Evolutionary conservation across 2,113 vertebrate species (phyloP).

Genomic region (Marmota flaviventris): DNA sequence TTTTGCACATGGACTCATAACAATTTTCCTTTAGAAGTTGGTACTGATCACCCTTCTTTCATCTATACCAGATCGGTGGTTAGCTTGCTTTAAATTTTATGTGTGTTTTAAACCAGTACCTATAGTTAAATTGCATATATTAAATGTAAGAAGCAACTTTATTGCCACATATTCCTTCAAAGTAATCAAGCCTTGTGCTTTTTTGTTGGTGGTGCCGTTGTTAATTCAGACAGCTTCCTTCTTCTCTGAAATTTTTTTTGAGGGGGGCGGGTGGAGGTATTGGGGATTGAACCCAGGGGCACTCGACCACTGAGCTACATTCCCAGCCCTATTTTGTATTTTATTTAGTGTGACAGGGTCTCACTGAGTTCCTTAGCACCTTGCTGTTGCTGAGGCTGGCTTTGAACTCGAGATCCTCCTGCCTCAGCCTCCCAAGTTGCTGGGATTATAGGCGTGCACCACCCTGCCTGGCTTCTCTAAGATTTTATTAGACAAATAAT

Average conservation of each 20-base stretch:
- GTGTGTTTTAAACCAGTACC: neutral
- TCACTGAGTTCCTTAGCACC: too few species aligned
- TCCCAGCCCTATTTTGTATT: too few species aligned
- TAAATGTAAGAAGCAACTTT: neutral
- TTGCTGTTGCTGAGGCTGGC: too few species aligned
- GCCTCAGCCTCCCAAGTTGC: too few species aligned
- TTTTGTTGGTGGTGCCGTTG: neutral
- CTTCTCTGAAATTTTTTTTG: neutral
- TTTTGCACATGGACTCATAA: neutral
- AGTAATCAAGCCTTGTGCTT: neutral
- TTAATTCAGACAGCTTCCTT: neutral
- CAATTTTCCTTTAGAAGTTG: neutral
- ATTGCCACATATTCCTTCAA: neutral
- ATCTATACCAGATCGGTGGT: neutral
- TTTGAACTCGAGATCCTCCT: too few species aligned
- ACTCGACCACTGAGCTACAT: too few species aligned
- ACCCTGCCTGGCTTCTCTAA: neutral
- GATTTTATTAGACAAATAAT: neutral
- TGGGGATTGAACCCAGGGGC: too few species aligned
- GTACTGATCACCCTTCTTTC: neutral
- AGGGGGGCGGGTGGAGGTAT: too few species aligned
- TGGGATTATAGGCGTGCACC: too few species aligned
- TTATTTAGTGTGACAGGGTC: too few species aligned
- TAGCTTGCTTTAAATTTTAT: neutral
- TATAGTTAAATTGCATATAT: neutral